Percentiles rank a stretch among this genome's conserved stretches.
These are phyloP conservation scores for Cladopsammia gracilis DNA, from an alignment of 64 coral and sea anemone species.

Conservation along the genomic window DNA sequence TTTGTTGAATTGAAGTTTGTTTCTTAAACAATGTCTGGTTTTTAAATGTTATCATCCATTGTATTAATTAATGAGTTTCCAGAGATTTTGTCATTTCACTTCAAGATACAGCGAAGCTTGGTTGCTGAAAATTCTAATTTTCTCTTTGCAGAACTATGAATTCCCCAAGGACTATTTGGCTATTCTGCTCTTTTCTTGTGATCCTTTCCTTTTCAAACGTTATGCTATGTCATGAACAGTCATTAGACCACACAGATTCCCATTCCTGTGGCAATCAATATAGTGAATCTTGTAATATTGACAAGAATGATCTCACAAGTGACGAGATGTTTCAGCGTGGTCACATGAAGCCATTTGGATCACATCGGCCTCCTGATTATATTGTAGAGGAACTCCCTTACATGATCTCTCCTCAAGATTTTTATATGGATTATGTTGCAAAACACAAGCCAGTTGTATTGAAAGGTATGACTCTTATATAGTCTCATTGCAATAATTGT, in stretches of 20 bases:
- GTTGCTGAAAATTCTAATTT: neutral
- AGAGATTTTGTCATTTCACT: neutral
- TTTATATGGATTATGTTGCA: constrained; percentile 99
- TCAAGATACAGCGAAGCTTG: neutral
- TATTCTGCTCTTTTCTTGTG: constrained; percentile 25
- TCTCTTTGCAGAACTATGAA: neutral
- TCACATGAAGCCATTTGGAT: constrained; percentile 97
- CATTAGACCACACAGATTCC: constrained; percentile 2
- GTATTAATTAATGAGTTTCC: neutral
- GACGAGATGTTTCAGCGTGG: constrained; percentile 90
- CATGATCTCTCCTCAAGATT: constrained; percentile 97
- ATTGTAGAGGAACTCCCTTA: constrained; percentile 88
- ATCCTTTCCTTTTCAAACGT: constrained; percentile 6
- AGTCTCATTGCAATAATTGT: neutral
- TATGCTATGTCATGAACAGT: constrained; percentile 10
- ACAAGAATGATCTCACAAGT: constrained; percentile 47
- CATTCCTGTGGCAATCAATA: constrained; percentile 66
- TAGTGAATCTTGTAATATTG: constrained; percentile 43
- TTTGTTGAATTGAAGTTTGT: neutral
- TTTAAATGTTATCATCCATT: neutral
- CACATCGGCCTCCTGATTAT: constrained; percentile 94
- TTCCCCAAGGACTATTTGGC: neutral
- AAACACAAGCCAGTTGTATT: constrained; percentile 98
- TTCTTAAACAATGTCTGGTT: neutral
- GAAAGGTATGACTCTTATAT: constrained; percentile 65